Base-by-base conservation (phyloP, 2,888 invertebrate genomes). In the Scaeva pyrastri region DNA sequence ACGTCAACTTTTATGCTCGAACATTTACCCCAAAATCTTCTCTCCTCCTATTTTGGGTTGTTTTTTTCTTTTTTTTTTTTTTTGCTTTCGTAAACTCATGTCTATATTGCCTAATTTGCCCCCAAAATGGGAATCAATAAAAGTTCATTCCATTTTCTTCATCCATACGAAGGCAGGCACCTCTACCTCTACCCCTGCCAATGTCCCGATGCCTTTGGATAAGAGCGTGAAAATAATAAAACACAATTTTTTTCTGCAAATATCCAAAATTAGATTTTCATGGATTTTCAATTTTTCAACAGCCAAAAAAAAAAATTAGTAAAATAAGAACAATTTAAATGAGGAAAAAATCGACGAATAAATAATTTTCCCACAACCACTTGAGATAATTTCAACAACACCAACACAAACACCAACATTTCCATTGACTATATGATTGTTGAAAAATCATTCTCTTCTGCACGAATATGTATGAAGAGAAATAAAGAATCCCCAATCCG, bases 91-190 rank as follows among this genome's bases (percentile, higher is more conserved):
- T 52, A 77, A 82, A 56, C 60, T 36, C 73, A 43, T 55, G 77
- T 82, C 77, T 77, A 68, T 55, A 77, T 73, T 73, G 60, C 72
- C 72, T 77, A 77, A 77, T 82, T 82, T 77, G 19, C 66, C 60
- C 60, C 31, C 58, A 82, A 77, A 68, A 77, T 73, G 58, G 26
- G 77, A 60, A 82, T 60, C 82, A 77, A 82, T 77, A 77, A 77
- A 77, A 66, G 55, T 75, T 70, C 56, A 58, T 62, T 74, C 70
- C 68, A 48, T 64, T 45, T 72, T 60, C 60, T 16, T 2, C 21
- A 50, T 52, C 52, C 52, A 52, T 52, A 50, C 23, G 26, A 26
- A 6, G 26, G 2, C 26, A 26, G 26, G 26, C 26, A 26, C 26
- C 26, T n/a, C n/a, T n/a, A 26, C 2, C 26, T 19, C 2, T 7